Base-by-base conservation (phyloP, 2,888 invertebrate species). In the Cosmopolites sordidus region DNA sequence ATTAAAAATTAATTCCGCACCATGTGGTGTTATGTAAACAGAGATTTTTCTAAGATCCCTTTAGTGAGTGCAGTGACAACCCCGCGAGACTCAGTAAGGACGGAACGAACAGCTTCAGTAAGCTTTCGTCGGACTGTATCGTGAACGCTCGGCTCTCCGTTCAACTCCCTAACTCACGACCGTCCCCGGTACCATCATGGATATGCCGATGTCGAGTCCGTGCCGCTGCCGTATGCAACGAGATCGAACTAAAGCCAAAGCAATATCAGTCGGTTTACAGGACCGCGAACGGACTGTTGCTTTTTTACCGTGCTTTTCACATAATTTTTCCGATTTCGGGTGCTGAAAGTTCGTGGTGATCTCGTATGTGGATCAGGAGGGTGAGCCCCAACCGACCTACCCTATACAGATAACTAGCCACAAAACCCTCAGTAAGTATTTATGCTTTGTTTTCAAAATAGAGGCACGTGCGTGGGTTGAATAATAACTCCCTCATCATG, bases 201-300 rank as follows among this genome's bases (percentile, higher is more conserved):
- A 27, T 30, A 16, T 43, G 4, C 37, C 14, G 12, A 12, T 14
- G 16, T 15, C 30, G 6, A 15, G 30, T 27, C 49, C 51, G 16
- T 48, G 48, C 8, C 22, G 22, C 46, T 42, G 48, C 47, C 47
- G 53, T 43, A 38, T 45, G 16, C 38, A 46, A 48, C 43, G 48
- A 48, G 54, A 40, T 47, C 29, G 37, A 48, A 43, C 41, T 51
- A 40, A 51, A 33, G 33, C 33, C 8, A n/a, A 27, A 9, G 37
- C 44, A 43, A 43, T 40, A 50, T 58, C 58, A 58, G 58, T 58
- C 55, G 39, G 49, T 52, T 46, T 52, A 48, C 49, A 51, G 49
- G 54, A 55, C 39, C 55, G 58, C 52, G 52, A 18, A 42, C 30
- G 48, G 39, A 41, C 12, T 44, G 48, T 27, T 45, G 37, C 38